Evolutionary conservation across 2,888 invertebrate species (phyloP).

Genomic region (Druceiella hillmani): DNA sequence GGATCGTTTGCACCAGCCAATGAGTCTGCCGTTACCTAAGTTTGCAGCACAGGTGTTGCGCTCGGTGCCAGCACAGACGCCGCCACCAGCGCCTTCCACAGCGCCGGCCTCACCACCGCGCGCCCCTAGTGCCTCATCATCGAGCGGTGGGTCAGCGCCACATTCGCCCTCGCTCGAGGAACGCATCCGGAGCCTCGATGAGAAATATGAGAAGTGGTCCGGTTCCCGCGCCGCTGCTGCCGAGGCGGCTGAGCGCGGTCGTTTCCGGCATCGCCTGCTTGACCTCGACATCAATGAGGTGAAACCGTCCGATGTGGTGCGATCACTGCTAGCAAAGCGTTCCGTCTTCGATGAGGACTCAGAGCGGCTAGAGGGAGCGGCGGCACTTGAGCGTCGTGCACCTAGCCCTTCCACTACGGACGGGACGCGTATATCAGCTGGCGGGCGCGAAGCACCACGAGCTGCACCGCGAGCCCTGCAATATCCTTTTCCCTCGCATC

Average conservation of each 20-base stretch:
- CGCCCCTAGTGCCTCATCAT: conserved; percentile 69
- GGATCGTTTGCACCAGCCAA: conserved; percentile 60
- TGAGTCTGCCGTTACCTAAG: conserved; percentile 82
- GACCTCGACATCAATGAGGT: conserved; percentile 75
- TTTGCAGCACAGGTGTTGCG: conserved; percentile 70
- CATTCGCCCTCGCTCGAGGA: conserved; percentile 83
- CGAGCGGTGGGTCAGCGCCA: conserved; percentile 67
- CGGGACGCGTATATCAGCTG: conserved; percentile 7
- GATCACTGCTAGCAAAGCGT: conserved; percentile 84
- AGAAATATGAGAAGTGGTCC: conserved; percentile 89
- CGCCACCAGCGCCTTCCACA: conserved; percentile 51
- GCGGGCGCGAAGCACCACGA: conserved; percentile 20
- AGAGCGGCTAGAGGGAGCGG: conserved; percentile 83
- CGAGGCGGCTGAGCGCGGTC: conserved; percentile 49
- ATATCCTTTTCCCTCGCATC: conserved; percentile 76
- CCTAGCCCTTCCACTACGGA: conserved; percentile 28
- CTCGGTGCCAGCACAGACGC: conserved; percentile 41
- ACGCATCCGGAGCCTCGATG: conserved; percentile 86
- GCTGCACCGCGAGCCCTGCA: conserved; percentile 53
- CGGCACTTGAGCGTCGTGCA: conserved; percentile 72
- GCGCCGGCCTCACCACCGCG: conserved; percentile 60
- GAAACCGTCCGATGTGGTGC: conserved; percentile 91
- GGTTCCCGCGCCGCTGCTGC: conserved; percentile 56
- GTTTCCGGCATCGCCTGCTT: conserved; percentile 66
- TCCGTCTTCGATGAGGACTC: conserved; percentile 96